A percentile compares a stretch with the other conserved stretches of the same genome.
Evolutionary conservation across 2,797 vertebrate species (phyloP).

Genomic region (Pagetopsis macropterus): DNA sequence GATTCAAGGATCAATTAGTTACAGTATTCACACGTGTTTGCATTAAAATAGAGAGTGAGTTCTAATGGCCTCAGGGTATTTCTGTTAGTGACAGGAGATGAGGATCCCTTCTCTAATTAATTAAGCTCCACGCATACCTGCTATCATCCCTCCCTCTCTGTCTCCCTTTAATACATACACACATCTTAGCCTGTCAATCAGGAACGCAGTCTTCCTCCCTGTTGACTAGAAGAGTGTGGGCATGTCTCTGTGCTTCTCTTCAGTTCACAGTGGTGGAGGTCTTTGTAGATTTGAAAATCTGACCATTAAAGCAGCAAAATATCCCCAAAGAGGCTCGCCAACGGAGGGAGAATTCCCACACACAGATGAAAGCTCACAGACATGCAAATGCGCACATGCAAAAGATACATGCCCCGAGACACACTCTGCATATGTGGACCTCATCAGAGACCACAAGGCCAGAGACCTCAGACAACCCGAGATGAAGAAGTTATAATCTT

Average conservation of each 20-base stretch:
- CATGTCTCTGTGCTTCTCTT: constrained; percentile 42
- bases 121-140: constrained; percentile 57
- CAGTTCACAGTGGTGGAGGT: constrained; percentile 50
- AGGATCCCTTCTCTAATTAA: constrained; percentile 61
- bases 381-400: background rate
- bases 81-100: constrained; percentile 54
- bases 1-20: constrained; percentile 32
- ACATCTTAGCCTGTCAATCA: constrained; percentile 61
- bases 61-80: constrained; percentile 54
- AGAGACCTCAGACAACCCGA: background rate
- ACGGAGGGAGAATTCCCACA: background rate
- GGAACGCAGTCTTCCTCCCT: constrained; percentile 49
- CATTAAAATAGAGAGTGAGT: constrained; percentile 17
- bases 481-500: constrained; percentile 19
- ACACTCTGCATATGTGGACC: constrained; percentile 13
- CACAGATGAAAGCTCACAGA: constrained; percentile 12
- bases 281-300: constrained; percentile 68
- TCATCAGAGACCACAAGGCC: constrained; percentile 37
- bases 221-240: constrained; percentile 40
- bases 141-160: constrained; percentile 33
- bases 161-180: constrained; percentile 26
- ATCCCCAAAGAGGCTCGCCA: constrained; percentile 49
- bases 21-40: constrained; percentile 16
- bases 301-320: constrained; percentile 62
- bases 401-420: constrained; percentile 9